Evolutionary conservation across 2,888 invertebrate genomes (phyloP), one percentile per base, ranked within the genome.

Genomic region (Ametastegia equiseti): DNA sequence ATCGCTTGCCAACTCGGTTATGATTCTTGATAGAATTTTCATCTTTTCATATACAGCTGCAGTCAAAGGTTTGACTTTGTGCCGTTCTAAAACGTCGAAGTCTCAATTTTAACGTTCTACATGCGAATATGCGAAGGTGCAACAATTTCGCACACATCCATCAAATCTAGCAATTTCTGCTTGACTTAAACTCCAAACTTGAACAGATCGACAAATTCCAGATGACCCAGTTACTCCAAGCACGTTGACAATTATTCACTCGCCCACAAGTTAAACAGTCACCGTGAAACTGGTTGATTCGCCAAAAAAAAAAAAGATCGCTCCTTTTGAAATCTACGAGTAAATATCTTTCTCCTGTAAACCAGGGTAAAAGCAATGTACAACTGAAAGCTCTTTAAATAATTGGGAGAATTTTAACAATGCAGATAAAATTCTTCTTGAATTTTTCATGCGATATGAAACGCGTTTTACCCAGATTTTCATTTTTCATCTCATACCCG

Each of bases 1-100:
- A 69, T 42, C 69, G 71, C 47, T 23, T 47, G 65, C 36, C 7
- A 39, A 39, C 65, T 67, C 65, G 65, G n/a, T n/a, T 67, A 67
- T 39, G 45, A 71, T 71, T 71, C 47, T 47, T 30, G 71, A 71
- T 71, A 71, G 71, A 71, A 71, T 47, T 71, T 47, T 47, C 47
- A 71, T 15, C 39, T 39, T 39, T 39, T 67, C 36, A 39, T 67
- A 67, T n/a, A 23, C 19, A 67, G n/a, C 39, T 45, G n/a, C 9
- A 71, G 71, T 47, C 45, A 45, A 71, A 47, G 71, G 39, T 7
- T 33, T 39, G 15, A 27, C 36, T 60, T 30, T 67, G 36, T 36
- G 39, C 65, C 11, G 39, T 67, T 39, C 19, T 39, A 9, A 15
- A 67, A 39, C 6, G 63, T 63, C 33, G 63, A 63, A 33, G 15